phyloP scores from a whole-genome alignment of 1,140 invertebrate species.

The Potamilus streckersoni region DNA sequence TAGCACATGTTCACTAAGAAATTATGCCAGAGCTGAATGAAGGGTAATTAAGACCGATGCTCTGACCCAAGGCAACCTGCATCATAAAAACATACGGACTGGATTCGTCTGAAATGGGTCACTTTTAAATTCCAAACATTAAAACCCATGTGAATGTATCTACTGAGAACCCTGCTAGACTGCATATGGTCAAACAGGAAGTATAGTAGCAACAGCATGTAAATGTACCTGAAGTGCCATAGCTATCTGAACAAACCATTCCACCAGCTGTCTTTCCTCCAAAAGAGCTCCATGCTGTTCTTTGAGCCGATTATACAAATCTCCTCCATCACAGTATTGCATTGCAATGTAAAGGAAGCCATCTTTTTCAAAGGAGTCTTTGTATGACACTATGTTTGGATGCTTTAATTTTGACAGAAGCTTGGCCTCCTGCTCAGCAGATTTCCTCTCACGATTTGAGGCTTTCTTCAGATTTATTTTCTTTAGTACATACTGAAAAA shows the following conservation, averaged over 20 bases:
- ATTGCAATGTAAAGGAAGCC: slow-evolving; percentile 71
- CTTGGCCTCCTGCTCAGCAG: slow-evolving; percentile 70
- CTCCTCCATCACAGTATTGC: slow-evolving; percentile 72
- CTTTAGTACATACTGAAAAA: slow-evolving; percentile 71
- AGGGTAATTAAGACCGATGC: no score
- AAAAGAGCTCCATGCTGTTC: slow-evolving; percentile 66
- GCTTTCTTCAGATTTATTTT: slow-evolving; percentile 69
- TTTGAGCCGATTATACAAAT: slow-evolving; percentile 70
- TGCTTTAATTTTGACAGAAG: slow-evolving; percentile 71
- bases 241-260: slow-evolving; percentile 73
- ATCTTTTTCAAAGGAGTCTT: slow-evolving; percentile 70
- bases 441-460: slow-evolving; percentile 65
- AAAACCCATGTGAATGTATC: no score
- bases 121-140: no score
- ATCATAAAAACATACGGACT: no score
- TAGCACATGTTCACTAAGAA: no score
- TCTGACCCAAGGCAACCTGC: no score
- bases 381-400: slow-evolving; percentile 72
- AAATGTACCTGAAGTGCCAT: slow-evolving; percentile 69
- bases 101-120: no score
- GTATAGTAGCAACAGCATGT: background rate
- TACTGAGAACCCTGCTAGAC: no score
- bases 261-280: slow-evolving; percentile 69
- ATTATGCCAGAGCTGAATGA: no score
- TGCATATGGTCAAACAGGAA: no score